Evolutionary conservation across 2,797 vertebrate genomes (phyloP).

Genomic region (Crax fasciolata): DNA sequence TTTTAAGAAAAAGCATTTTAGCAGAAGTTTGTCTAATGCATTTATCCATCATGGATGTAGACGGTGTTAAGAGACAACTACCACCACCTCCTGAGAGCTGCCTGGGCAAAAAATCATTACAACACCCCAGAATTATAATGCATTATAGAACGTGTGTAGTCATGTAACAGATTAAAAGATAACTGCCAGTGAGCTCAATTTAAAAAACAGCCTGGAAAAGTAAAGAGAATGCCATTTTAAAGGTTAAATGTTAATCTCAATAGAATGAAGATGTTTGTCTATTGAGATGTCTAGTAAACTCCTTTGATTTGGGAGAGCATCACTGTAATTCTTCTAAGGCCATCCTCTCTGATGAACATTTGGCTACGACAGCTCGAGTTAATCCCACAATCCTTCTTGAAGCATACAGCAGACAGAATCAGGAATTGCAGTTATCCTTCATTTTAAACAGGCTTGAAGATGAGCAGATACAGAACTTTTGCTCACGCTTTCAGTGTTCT

Average conservation of each 20-base stretch:
- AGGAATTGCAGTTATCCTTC: background rate
- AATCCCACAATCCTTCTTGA: background rate
- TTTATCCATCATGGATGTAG: background rate
- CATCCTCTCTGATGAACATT: background rate
- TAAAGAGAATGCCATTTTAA: background rate
- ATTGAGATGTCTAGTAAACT: background rate
- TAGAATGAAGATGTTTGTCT: background rate
- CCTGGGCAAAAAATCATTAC: background rate
- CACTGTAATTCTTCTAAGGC: background rate
- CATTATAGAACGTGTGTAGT: background rate
- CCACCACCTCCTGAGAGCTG: background rate
- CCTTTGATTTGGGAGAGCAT: background rate
- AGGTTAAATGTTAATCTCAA: background rate
- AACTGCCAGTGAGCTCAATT: background rate
- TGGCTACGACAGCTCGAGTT: background rate
- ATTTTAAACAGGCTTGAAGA: background rate
- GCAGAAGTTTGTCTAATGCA: background rate
- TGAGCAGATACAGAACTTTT: background rate
- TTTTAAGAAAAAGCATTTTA: background rate
- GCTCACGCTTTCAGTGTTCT: background rate
- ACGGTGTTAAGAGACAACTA: background rate
- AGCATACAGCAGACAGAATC: background rate
- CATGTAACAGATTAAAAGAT: background rate
- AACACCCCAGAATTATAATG: background rate
- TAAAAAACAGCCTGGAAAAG: background rate